phyloP scores from a whole-genome alignment of 2,113 vertebrate genomes.

The Prinia subflava region DNA sequence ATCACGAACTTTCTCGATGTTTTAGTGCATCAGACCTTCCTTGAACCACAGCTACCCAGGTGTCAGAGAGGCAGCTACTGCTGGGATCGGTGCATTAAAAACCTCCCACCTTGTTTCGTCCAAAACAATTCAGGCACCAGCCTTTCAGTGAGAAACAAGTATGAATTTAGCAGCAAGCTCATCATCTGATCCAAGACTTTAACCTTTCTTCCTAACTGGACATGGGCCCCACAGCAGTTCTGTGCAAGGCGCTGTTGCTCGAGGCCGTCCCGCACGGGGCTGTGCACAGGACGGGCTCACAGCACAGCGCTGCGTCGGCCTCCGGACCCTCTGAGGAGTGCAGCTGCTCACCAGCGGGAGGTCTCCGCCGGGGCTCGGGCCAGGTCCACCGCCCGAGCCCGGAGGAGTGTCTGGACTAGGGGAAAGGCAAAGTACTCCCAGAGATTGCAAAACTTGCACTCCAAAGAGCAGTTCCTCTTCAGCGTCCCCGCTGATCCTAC shows the following conservation, averaged over 20 bases:
- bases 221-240: fast-evolving
- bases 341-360: fast-evolving
- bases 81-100: not conserved
- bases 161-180: not conserved
- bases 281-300: fast-evolving
- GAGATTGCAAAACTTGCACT: not conserved
- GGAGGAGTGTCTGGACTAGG: fast-evolving
- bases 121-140: not conserved
- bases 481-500: not conserved
- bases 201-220: not conserved
- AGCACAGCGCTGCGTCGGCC: fast-evolving
- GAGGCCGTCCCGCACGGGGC: fast-evolving
- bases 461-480: not conserved
- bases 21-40: not conserved
- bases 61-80: not conserved
- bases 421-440: fast-evolving
- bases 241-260: fast-evolving
- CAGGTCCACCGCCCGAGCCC: not conserved
- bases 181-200: not conserved
- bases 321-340: fast-evolving
- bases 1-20: not conserved
- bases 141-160: not conserved
- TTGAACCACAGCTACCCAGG: not conserved
- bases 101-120: not conserved
- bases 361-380: fast-evolving